These are phyloP conservation scores for Mobula hypostoma DNA, from an alignment of 2,113 vertebrate species.

Conservation along the genomic window DNA sequence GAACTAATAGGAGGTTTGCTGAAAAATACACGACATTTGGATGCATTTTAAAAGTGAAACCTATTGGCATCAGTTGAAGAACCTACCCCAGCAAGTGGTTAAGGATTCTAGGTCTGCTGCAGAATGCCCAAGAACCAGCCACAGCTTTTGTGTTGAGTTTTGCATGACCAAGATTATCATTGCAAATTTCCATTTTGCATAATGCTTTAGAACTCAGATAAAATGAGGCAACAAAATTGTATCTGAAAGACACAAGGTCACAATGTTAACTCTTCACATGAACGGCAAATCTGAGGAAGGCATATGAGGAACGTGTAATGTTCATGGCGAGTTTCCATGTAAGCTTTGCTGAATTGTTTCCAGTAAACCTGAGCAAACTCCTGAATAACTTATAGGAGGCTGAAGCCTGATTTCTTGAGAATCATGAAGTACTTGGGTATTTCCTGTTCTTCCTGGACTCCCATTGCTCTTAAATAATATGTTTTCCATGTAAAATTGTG, in stretches of 20 bases:
- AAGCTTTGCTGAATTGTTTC: background rate
- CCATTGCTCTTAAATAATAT: background rate
- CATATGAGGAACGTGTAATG: background rate
- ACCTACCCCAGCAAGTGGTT: background rate
- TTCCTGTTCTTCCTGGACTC: background rate
- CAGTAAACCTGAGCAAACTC: background rate
- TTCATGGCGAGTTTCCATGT: background rate
- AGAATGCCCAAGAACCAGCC: background rate
- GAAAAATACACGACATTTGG: background rate
- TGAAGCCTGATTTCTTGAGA: background rate
- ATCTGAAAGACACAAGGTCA: background rate
- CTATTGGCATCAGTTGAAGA: background rate
- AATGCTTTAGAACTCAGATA: background rate
- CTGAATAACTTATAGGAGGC: background rate
- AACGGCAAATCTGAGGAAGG: background rate
- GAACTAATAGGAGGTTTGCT: background rate
- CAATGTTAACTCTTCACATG: background rate
- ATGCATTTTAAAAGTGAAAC: background rate
- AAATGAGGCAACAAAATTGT: background rate
- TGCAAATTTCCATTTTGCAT: background rate
- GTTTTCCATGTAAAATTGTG: background rate
- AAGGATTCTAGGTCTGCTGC: background rate
- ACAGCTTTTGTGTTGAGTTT: background rate
- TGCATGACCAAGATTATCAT: background rate
- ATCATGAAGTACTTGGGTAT: background rate